A percentile compares a stretch with the other conserved stretches of the same genome.
These are phyloP conservation scores for Mareca strepera DNA, from an alignment of 2,797 vertebrate genomes.

Conservation along the genomic window DNA sequence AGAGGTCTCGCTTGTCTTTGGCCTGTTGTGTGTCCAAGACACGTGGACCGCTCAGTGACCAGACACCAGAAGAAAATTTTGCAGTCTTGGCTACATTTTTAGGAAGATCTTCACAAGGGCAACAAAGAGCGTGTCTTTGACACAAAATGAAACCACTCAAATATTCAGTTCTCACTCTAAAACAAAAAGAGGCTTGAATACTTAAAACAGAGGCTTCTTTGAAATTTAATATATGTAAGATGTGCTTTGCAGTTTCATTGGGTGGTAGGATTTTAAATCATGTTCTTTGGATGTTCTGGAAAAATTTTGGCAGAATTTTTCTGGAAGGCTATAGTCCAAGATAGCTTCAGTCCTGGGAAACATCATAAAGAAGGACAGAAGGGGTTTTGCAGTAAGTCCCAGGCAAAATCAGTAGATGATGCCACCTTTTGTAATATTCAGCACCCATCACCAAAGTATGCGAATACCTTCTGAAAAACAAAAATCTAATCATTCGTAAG, in stretches of 20 bases:
- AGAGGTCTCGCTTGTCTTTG: not conserved
- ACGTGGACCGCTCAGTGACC: rapidly evolving
- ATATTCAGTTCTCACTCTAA: not conserved
- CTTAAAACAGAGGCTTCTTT: not conserved
- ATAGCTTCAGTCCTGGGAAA: not conserved
- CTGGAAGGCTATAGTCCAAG: not conserved
- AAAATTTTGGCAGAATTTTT: not conserved
- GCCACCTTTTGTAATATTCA: not conserved
- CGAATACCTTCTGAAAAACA: not conserved
- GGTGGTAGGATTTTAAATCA: not conserved
- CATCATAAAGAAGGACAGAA: not conserved
- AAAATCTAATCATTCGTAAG: not conserved
- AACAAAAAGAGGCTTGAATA: not conserved
- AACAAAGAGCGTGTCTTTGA: not conserved
- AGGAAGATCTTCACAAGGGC: not conserved
- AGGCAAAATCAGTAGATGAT: not conserved
- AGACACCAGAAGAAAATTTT: not conserved
- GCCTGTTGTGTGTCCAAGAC: not conserved
- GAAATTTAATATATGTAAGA: not conserved
- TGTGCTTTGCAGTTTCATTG: not conserved
- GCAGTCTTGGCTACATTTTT: not conserved
- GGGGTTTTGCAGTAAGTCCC: not conserved
- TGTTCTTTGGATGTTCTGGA: not conserved
- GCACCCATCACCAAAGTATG: not conserved
- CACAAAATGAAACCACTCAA: not conserved